Conservation (phyloP, 2,888 invertebrate genomes). For the Dorcus hopei region DNA sequence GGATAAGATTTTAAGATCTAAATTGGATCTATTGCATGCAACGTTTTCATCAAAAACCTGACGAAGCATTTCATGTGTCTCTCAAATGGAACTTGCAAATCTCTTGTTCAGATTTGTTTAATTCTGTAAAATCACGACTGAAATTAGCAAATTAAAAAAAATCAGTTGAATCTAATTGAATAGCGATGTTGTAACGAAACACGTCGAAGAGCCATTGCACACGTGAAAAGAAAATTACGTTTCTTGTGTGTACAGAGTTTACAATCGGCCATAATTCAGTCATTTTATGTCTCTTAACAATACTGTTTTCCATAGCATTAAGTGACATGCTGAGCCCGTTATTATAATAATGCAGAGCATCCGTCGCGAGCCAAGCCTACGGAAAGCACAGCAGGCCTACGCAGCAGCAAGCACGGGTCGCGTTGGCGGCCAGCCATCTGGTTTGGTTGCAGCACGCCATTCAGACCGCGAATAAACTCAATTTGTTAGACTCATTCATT, state of each 20-base stretch:
- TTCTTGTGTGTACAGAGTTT: slow-evolving; percentile 6
- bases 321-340: slow-evolving; percentile 32
- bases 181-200: slow-evolving; percentile 5
- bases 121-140: too few relatives aligned
- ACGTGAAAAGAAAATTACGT: too few relatives aligned
- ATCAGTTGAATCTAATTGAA: background rate
- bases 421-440: slow-evolving; percentile 34
- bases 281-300: slow-evolving; percentile 30
- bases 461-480: slow-evolving; percentile 35
- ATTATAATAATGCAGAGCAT: slow-evolving; percentile 36
- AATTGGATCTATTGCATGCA: too few relatives aligned
- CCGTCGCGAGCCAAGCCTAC: slow-evolving; percentile 36
- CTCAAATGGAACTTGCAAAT: too few relatives aligned
- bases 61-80: too few relatives aligned
- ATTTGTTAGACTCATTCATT: slow-evolving; percentile 37
- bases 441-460: slow-evolving; percentile 29
- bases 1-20: too few relatives aligned
- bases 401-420: slow-evolving; percentile 25
- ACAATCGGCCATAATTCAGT: slow-evolving; percentile 28
- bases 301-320: slow-evolving; percentile 30
- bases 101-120: too few relatives aligned
- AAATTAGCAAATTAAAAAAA: background rate
- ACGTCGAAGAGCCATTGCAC: slow-evolving; percentile 1
- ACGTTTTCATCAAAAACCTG: too few relatives aligned
- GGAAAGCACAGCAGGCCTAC: slow-evolving; percentile 26